Evolutionary conservation across 2,888 invertebrate species (phyloP), one percentile per base, ranked within the genome.

Genomic region (Lepidonotus clava): DNA sequence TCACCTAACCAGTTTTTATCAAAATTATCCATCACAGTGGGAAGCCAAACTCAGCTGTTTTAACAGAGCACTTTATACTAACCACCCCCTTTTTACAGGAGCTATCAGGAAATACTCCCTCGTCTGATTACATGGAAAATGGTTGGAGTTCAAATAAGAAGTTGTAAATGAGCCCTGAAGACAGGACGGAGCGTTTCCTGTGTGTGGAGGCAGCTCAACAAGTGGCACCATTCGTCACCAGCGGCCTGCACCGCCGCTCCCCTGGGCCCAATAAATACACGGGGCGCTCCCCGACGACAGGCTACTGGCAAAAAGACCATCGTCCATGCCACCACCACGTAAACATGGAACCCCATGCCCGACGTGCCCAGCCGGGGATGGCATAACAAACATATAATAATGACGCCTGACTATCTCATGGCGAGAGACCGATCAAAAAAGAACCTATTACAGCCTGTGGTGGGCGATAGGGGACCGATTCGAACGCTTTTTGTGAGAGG

Each of bases 341-440:
- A 61, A 28, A 61, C 24, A 61, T 32, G 24, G 11, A 4, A n/a
- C 28, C 61, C 14, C 28, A 11, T 61, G 28, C 24, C 11, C 11
- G 28, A 18, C 61, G 28, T 24, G 24, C 61, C 28, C 28, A n/a
- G 61, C 28, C 61, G 28, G 11, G 61, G 61, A 61, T 24, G 61
- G 61, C 61, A 61, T 61, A 61, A 61, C 61, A 61, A 61, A 61
- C 61, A 61, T 11, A 28, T 61, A 61, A 61, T 61, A 32, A 28
- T 32, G n/a, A n/a, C n/a, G n/a, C n/a, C n/a, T n/a, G n/a, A n/a
- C n/a, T n/a, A n/a, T n/a, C n/a, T n/a, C n/a, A n/a, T n/a, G n/a
- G n/a, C n/a, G n/a, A n/a, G n/a, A n/a, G n/a, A n/a, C n/a, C n/a
- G n/a, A n/a, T n/a, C n/a, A n/a, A n/a, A n/a, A n/a, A n/a, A n/a